Evolutionary conservation across 2,888 invertebrate genomes (phyloP).

Genomic region (Notocelia uddmanniana): DNA sequence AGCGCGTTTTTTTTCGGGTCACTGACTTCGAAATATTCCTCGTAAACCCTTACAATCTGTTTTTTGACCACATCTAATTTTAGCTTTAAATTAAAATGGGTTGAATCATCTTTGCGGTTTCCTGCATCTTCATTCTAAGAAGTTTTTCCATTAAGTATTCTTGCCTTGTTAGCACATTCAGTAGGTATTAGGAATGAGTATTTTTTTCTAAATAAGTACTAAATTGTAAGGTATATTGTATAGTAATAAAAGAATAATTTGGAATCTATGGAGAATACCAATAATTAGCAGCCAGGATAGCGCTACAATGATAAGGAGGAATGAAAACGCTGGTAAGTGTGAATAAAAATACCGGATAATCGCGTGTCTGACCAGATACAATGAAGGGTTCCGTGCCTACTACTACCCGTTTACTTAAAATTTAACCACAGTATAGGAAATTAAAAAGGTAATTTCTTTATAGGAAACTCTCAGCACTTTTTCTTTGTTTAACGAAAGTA

Average conservation of each 20-base stretch:
- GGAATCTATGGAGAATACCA: too few relatives aligned
- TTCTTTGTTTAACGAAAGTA: too few relatives aligned
- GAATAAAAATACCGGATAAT: too few relatives aligned
- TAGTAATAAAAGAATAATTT: neutral
- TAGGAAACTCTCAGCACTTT: too few relatives aligned
- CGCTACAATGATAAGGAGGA: too few relatives aligned
- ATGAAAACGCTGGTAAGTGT: too few relatives aligned
- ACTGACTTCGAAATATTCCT: conserved; percentile 43
- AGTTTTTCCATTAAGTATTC: neutral
- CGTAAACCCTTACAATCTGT: conserved; percentile 43
- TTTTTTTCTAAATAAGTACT: neutral
- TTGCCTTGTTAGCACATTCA: neutral
- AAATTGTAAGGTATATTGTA: neutral
- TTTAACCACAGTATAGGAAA: too few relatives aligned
- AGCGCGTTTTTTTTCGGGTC: conserved; percentile 45
- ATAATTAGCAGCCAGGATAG: too few relatives aligned
- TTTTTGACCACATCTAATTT: conserved; percentile 45
- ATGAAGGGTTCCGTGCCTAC: too few relatives aligned
- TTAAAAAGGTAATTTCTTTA: too few relatives aligned
- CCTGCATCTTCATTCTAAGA: conserved; percentile 12
- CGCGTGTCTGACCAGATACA: too few relatives aligned
- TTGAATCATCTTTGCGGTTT: conserved; percentile 39
- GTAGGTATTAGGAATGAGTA: neutral
- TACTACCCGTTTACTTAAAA: too few relatives aligned
- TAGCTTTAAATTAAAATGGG: conserved; percentile 35